These are phyloP conservation scores for Nansenia antarctica DNA, from an alignment of 2,113 vertebrate genomes.

Conservation along the genomic window DNA sequence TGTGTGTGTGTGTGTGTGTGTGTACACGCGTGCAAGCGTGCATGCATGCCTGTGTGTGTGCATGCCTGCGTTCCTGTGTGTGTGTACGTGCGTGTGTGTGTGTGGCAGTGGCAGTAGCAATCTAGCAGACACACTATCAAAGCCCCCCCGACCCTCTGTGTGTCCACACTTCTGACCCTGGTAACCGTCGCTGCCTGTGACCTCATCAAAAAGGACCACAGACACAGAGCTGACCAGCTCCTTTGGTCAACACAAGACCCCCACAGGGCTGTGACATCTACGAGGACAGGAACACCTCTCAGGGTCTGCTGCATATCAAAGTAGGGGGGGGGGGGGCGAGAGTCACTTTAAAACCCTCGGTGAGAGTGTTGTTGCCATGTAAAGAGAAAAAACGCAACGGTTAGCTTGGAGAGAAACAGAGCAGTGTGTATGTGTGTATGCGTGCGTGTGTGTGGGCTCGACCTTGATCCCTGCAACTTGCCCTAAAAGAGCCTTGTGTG, in stretches of 20 bases:
- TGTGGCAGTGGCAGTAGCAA: no score
- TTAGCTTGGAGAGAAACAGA: no score
- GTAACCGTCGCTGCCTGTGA: not conserved
- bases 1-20: not conserved
- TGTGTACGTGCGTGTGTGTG: not conserved
- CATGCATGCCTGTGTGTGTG: not conserved
- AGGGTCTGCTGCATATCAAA: no score
- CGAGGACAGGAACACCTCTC: no score
- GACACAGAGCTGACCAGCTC: no score
- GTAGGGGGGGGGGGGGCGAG: no score
- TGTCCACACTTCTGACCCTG: not conserved
- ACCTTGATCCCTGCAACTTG: not conserved
- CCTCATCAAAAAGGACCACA: not conserved
- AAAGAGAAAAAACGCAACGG: not conserved
- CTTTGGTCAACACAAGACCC: no score
- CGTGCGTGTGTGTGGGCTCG: not conserved
- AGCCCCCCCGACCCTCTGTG: not conserved
- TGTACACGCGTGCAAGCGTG: not conserved
- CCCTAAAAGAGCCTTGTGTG: not conserved
- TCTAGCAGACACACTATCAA: not conserved
- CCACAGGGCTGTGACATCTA: no score
- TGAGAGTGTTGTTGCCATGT: not conserved
- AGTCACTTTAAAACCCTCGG: no score
- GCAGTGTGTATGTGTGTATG: no score
- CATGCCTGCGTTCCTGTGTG: no score